These are phyloP conservation scores for Rhynchotus rufescens DNA, from an alignment of 2,797 vertebrate genomes.

Conservation along the genomic window DNA sequence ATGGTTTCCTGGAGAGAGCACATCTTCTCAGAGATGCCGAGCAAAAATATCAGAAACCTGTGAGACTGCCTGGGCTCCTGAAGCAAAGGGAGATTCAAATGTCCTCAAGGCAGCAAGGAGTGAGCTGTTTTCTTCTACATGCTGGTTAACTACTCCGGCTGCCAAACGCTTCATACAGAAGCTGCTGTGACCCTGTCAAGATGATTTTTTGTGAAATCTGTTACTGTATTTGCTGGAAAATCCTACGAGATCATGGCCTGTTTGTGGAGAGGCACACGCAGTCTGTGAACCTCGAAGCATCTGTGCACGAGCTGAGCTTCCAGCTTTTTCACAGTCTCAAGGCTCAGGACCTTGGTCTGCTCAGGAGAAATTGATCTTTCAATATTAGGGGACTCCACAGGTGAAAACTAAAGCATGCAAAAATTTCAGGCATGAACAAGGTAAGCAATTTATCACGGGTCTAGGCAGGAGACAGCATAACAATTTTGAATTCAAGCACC, in stretches of 20 bases:
- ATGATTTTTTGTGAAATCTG: not conserved
- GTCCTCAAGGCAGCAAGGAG: not conserved
- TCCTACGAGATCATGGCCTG: not conserved
- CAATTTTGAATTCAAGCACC: not conserved
- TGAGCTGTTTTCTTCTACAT: not conserved
- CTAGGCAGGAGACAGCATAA: not conserved
- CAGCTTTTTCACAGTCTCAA: not conserved
- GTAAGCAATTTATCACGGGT: not conserved
- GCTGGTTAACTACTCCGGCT: not conserved
- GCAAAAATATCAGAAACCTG: not conserved
- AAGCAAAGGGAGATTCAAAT: not conserved
- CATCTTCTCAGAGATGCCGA: not conserved
- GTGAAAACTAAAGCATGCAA: not conserved
- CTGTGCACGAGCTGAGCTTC: not conserved
- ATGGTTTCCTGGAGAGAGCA: fast-evolving
- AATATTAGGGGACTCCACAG: not conserved
- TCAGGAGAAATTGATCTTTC: not conserved
- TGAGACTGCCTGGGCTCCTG: not conserved
- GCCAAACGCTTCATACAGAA: not conserved
- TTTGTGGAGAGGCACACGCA: not conserved
- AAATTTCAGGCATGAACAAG: not conserved
- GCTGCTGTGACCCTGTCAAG: not conserved
- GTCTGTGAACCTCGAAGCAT: not conserved
- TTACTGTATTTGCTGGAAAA: not conserved
- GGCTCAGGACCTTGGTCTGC: not conserved